Evolutionary conservation across 2,888 invertebrate genomes (phyloP).

Genomic region (Dastarcus helophoroides): DNA sequence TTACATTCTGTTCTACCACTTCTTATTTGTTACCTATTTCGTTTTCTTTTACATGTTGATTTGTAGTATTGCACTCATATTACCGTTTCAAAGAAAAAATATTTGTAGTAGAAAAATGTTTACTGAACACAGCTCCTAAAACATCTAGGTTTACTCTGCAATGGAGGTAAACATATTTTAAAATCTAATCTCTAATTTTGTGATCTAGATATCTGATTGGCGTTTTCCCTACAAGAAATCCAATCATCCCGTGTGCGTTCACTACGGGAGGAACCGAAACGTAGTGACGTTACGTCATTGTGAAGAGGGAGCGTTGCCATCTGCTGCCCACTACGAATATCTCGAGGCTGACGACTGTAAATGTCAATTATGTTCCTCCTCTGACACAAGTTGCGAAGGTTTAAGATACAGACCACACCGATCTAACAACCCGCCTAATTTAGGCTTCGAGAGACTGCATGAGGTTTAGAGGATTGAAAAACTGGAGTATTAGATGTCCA

Average conservation of each 20-base stretch:
- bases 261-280: constrained; percentile 55
- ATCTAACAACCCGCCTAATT: constrained; percentile 28
- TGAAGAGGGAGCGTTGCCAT: constrained; percentile 58
- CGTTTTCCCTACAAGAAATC: constrained; percentile 80
- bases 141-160: no score
- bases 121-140: no score
- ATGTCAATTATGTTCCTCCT: constrained; percentile 58
- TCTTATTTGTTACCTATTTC: no score
- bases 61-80: no score
- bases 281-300: constrained; percentile 59
- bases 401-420: constrained; percentile 42
- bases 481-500: no score
- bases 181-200: no score
- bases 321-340: constrained; percentile 62
- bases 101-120: no score
- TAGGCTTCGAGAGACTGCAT: constrained; percentile 23
- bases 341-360: constrained; percentile 68
- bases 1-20: no score
- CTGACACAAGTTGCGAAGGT: constrained; percentile 61
- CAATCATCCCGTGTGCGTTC: constrained; percentile 76
- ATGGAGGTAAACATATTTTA: no score
- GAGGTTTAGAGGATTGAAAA: no score
- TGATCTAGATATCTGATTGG: constrained; percentile 67
- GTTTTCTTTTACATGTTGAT: no score
- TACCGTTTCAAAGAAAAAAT: no score